phyloP scores from a whole-genome alignment of 2,113 vertebrate species.

The Micronycteris hirsuta region DNA sequence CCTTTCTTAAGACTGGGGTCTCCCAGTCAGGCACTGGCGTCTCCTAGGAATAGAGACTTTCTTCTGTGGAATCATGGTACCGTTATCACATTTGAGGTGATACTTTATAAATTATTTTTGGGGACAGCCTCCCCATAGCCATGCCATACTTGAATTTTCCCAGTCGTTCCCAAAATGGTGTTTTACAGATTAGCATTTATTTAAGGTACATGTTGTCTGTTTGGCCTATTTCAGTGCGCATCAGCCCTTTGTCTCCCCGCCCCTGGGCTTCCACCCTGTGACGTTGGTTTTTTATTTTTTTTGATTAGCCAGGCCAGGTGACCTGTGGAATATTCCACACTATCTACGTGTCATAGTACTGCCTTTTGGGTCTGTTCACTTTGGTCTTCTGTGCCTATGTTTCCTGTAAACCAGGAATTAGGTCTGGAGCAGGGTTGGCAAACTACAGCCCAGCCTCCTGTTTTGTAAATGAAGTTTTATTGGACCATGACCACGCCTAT shows the following conservation, averaged over 20 bases:
- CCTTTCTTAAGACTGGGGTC: neutral
- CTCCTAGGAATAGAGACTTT: neutral
- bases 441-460: neutral
- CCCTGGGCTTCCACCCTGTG: too few species aligned
- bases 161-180: neutral
- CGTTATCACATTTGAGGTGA: neutral
- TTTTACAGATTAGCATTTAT: neutral
- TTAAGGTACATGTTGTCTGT: neutral
- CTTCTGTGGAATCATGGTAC: neutral
- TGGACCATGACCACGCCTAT: neutral
- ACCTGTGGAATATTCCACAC: neutral
- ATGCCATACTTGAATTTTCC: neutral
- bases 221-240: neutral
- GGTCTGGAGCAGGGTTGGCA: neutral
- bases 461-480: slow-evolving; percentile 15
- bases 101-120: neutral
- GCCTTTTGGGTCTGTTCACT: neutral
- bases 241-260: neutral
- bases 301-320: neutral
- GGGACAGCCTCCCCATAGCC: neutral
- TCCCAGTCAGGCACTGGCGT: too few species aligned
- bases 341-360: neutral
- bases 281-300: neutral
- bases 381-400: neutral
- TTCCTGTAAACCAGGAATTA: neutral